Base-by-base conservation (phyloP, 2,797 vertebrate genomes). In the Lindbergichthys nudifrons region DNA sequence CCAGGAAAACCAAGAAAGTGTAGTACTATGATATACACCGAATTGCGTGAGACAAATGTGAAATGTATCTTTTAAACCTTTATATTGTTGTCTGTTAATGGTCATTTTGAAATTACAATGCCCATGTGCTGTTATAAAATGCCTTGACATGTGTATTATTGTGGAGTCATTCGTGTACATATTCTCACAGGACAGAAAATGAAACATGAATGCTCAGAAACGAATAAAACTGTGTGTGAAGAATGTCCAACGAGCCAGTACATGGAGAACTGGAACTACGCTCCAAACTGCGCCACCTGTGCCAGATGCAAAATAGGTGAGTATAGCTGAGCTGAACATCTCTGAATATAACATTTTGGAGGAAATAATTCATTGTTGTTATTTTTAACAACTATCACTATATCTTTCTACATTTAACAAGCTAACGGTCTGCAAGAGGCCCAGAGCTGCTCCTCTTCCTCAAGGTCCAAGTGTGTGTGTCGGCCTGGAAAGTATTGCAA, bases 211-310 rank as follows among this genome's bases (percentile, higher is more conserved):
- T 95, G 95, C 78, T 68, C 70, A 14, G 1, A 2, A 16, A 23
- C 2, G 0, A 11, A 1, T 0, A 88, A 94, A 5, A 91, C 63
- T 0, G 21, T 36, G 32, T 95, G 95, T 81, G 53, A 58, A 43
- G 39, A 1, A 4, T 95, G 95, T 71, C 11, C 14, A 1, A 0
- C 0, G 1, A 69, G 41, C 9, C 89, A 19, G 46, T 91, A 48
- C 65, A 74, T 47, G 0, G 84, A 88, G 0, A 13, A 0, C 0
- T 73, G 67, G 65, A 93, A 91, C 82, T 93, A 68, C 65, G 18
- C 16, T 30, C 0, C 0, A 3, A 94, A 94, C 53, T 95, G 95
- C 74, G 56, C 80, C n/a, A 1, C n/a, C 13, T 95, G 95, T 66
- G 0, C 0, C 0, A 69, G 1, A 36, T 95, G 95, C 82, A 73